These are phyloP conservation scores for Perdita meconis DNA, from an alignment of 2,888 invertebrate genomes.

Conservation along the genomic window DNA sequence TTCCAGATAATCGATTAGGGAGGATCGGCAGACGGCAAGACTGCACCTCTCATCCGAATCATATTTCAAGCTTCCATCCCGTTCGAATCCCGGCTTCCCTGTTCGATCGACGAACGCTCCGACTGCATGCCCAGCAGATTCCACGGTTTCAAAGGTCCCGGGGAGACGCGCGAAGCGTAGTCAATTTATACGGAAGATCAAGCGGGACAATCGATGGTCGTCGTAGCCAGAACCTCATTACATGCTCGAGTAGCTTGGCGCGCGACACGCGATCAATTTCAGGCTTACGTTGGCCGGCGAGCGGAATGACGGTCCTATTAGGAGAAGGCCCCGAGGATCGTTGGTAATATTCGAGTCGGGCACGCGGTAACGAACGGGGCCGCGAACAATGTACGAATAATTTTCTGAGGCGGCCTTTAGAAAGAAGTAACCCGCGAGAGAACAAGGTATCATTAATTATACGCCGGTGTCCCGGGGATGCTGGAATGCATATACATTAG, in stretches of 20 bases:
- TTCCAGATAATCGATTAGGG: too few relatives aligned
- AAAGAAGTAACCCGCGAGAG: constrained; percentile 53
- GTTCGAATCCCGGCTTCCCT: background rate
- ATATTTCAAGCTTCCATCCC: background rate
- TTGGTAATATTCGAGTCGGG: constrained; percentile 10
- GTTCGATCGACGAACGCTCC: background rate
- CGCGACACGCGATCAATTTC: constrained; percentile 49
- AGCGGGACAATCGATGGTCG: constrained; percentile 32
- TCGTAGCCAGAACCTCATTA: constrained; percentile 28
- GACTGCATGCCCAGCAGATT: background rate
- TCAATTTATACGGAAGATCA: constrained; percentile 8
- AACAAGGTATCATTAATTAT: constrained; percentile 63
- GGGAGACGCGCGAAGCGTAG: too few relatives aligned
- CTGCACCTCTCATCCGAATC: too few relatives aligned
- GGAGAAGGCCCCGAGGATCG: constrained; percentile 6
- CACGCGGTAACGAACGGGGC: constrained; percentile 36
- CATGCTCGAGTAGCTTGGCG: constrained; percentile 27
- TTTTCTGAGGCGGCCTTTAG: constrained; percentile 45
- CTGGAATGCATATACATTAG: constrained; percentile 67
- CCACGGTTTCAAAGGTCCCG: background rate
- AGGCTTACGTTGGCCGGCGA: background rate
- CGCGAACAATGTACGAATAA: constrained; percentile 57
- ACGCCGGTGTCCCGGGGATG: constrained; percentile 49
- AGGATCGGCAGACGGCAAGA: too few relatives aligned
- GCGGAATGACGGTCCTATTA: constrained; percentile 42